phyloP scores from a whole-genome alignment of 2,797 vertebrate genomes.

The Poliocrania exsul region DNA sequence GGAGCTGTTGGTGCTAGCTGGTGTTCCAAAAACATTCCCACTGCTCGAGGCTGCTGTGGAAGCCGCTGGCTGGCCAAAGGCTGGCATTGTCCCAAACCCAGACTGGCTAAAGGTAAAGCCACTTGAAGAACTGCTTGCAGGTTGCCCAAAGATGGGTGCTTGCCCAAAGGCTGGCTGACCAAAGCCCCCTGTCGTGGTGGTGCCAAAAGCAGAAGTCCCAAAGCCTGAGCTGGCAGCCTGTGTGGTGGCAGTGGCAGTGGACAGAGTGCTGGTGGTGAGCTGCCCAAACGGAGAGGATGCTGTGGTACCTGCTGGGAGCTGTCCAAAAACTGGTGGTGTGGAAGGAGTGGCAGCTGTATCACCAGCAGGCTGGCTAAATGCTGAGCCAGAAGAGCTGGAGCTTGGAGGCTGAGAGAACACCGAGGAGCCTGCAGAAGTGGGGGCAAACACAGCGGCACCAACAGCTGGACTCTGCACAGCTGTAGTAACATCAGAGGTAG shows the following conservation, averaged over 20 bases:
- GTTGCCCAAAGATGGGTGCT: slow-evolving; percentile 76
- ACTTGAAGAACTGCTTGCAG: slow-evolving; percentile 54
- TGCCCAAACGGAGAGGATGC: slow-evolving; percentile 77
- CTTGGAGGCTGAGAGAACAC: slow-evolving; percentile 58
- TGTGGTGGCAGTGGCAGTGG: neutral
- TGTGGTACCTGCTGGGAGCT: slow-evolving; percentile 40
- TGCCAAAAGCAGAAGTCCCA: slow-evolving; percentile 71
- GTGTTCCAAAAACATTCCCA: slow-evolving; percentile 80
- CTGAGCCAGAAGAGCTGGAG: slow-evolving; percentile 68
- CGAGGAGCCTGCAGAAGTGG: slow-evolving; percentile 15
- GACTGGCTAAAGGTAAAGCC: slow-evolving; percentile 80
- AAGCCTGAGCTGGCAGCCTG: slow-evolving; percentile 61
- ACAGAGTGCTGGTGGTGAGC: slow-evolving; percentile 8
- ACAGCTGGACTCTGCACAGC: slow-evolving; percentile 24
- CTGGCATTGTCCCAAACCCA: slow-evolving; percentile 70
- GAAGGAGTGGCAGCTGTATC: slow-evolving; percentile 52
- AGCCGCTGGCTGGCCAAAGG: slow-evolving; percentile 82
- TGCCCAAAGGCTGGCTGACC: slow-evolving; percentile 87
- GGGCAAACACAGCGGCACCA: slow-evolving; percentile 38
- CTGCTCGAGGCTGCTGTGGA: slow-evolving; percentile 74
- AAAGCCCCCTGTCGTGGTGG: slow-evolving; percentile 78
- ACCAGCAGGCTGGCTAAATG: slow-evolving; percentile 75
- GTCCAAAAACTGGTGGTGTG: slow-evolving; percentile 66
- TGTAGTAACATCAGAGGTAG: neutral
- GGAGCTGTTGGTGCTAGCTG: slow-evolving; percentile 72